Conservation (phyloP, 2,888 invertebrate species). For the Bhutanitis thaidina region DNA sequence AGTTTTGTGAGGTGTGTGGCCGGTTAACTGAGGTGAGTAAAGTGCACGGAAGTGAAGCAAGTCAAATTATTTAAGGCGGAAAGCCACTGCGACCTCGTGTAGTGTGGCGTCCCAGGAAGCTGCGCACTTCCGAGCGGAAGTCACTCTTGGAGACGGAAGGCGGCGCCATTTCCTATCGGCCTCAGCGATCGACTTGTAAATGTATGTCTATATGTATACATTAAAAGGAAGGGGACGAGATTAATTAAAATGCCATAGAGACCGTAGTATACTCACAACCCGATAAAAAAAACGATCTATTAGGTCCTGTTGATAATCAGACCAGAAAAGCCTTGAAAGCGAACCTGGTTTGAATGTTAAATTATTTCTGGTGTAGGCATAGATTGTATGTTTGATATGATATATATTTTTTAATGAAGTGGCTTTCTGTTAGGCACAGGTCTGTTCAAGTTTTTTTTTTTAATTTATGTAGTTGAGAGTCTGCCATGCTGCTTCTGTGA, state of each 20-base stretch:
- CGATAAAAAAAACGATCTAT: too few relatives aligned
- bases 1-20: neutral
- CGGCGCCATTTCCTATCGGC: slow-evolving; percentile 54
- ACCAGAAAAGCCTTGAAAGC: slow-evolving; percentile 5
- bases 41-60: slow-evolving; percentile 13
- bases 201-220: neutral
- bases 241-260: neutral
- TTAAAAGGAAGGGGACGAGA: neutral
- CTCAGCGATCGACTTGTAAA: slow-evolving; percentile 23
- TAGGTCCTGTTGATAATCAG: neutral
- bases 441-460: too few relatives aligned
- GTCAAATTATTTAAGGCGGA: slow-evolving; percentile 26
- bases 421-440: too few relatives aligned
- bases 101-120: slow-evolving; percentile 51
- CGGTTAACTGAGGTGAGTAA: slow-evolving; percentile 7
- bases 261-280: too few relatives aligned
- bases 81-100: slow-evolving; percentile 45
- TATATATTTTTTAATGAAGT: too few relatives aligned
- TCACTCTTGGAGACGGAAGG: slow-evolving; percentile 40
- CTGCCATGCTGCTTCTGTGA: too few relatives aligned
- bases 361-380: slow-evolving; percentile 4
- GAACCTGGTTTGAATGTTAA: slow-evolving; percentile 1
- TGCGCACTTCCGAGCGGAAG: slow-evolving; percentile 66
- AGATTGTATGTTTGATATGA: too few relatives aligned
- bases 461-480: too few relatives aligned